Conservation (phyloP, 2,113 vertebrate species). For the Rhombomys opimus region DNA sequence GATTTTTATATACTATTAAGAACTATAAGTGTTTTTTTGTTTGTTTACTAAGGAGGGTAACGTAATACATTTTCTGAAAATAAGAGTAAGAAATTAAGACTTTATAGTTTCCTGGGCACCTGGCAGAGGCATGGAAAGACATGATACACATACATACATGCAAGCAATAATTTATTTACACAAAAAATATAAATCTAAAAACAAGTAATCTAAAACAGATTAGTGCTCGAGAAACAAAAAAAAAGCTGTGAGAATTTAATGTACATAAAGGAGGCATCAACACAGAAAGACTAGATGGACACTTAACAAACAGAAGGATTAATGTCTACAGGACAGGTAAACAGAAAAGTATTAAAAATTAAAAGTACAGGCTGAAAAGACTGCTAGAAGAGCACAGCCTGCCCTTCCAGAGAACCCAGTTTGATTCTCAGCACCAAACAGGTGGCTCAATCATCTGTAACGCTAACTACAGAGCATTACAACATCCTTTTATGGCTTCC, state of each 20-base stretch:
- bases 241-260: background rate
- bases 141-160: background rate
- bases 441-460: background rate
- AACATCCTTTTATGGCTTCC: background rate
- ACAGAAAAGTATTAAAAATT: background rate
- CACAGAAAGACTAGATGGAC: background rate
- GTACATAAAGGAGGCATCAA: background rate
- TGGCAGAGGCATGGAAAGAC: background rate
- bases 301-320: background rate
- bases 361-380: background rate
- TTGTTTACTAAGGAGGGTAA: background rate
- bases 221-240: background rate
- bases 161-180: background rate
- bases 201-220: background rate
- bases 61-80: background rate
- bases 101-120: background rate
- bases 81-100: constrained; percentile 1
- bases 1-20: background rate
- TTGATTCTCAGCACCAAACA: background rate
- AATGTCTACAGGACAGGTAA: background rate
- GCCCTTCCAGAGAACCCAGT: background rate
- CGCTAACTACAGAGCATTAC: background rate
- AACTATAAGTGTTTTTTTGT: background rate
- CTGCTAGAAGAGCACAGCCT: background rate
- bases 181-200: background rate